Base-by-base conservation (phyloP, 53 echinoderm and acorn worm genomes). In the Apostichopus leukothele region DNA sequence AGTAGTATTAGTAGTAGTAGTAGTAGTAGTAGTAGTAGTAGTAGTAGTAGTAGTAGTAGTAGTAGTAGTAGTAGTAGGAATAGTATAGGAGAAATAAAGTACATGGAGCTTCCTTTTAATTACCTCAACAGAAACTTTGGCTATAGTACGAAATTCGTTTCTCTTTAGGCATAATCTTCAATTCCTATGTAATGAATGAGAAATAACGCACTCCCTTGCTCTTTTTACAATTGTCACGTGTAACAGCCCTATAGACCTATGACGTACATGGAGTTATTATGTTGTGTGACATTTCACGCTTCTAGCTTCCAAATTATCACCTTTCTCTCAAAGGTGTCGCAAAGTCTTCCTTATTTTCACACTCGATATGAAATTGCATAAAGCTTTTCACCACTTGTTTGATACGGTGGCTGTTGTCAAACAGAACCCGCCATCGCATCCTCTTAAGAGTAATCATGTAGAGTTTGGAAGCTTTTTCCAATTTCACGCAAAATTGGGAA, bases 21-120 rank as follows among this genome's bases (percentile, higher is more conserved):
- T 53, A 83, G 83, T 83, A 83, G 83, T 53, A 83, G 83, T 83
- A 83, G 83, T 53, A 83, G 83, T 83, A 83, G 83, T 53, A 83
- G 83, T 83, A 83, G 83, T 53, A 83, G 83, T 83, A 83, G 83
- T 53, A 83, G 83, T 57, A 83, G 83, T n/a, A 83, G 54, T 22
- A 83, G 83, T 53, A 83, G 60, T 60, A 51, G 60, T 75, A 61
- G 61, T 61, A 9, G 61, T 61, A 61, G 61, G 9, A 61, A 9
- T 61, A 5, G 61, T 61, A 39, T 39, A 39, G 39, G 39, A 39
- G 39, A 39, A 39, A 2, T 39, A 39, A 39, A 39, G 39, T 39
- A 39, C 39, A 39, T 39, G 3, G 39, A 39, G 39, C 39, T 39
- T 39, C 0, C 39, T 39, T 39, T 39, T 39, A 39, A 39, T 39